Evolutionary conservation across 92 coral and sea anemone species (phyloP), one percentile per base, ranked within the genome.

Genomic region (Parazoanthus atlanticus): DNA sequence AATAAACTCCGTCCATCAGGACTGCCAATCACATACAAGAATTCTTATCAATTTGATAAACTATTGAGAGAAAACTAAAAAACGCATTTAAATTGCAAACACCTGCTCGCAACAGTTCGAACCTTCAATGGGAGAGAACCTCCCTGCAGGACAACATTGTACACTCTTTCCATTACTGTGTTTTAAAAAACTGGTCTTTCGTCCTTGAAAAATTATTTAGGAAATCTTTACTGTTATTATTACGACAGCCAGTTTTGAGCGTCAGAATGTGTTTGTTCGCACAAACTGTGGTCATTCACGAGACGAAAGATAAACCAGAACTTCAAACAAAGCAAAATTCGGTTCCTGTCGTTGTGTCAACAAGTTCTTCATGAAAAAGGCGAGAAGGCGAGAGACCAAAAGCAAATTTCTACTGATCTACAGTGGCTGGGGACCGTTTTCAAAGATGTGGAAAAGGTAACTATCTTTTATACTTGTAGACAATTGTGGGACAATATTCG

Each of bases 1-100:
- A 67, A 69, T 43, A 84, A 82, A 28, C 28, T 40, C 26, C 33
- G n/a, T 2, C 40, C 33, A 43, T 2, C 40, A 46, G 56, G n/a
- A 17, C 87, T 12, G 36, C 87, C 87, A 84, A 84, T 84, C 87
- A 46, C 77, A 69, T 4, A 69, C 33, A 70, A 26, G 87, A 46
- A 84, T 70, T 84, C 66, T 84, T 84, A 84, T 84, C 87, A 84
- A 75, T 49, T 84, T 43, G 78, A 71, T 69, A 38, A 69, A 84
- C 61, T 46, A 26, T 32, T 29, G 38, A 19, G 58, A 69, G 54
- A 84, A 84, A 67, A 26, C 34, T 64, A 19, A 23, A 82, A 80
- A 84, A 43, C 77, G 66, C 78, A 69, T 70, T 70, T 84, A 17
- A 41, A 84, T 65, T 30, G 21, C 16, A 43, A 84, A 70, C 87